Percentiles rank a stretch among this genome's conserved stretches.
These are phyloP conservation scores for Speoplatyrhinus poulsoni DNA, from an alignment of 2,113 vertebrate species.

Conservation along the genomic window DNA sequence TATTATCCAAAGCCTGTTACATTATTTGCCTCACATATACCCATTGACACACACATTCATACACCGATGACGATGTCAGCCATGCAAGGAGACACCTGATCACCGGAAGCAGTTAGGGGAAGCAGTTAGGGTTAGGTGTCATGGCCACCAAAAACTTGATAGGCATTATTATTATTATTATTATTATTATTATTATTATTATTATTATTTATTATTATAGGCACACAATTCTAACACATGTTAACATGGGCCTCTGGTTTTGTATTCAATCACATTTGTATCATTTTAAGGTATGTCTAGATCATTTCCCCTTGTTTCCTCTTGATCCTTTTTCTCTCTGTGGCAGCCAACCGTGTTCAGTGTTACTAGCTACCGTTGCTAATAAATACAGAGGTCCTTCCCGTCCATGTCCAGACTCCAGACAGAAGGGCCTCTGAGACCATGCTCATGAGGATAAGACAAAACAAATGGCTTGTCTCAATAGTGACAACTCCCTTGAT, in stretches of 20 bases:
- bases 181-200: no score
- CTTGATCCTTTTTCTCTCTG: conserved; percentile 42
- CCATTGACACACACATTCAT: no score
- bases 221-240: no score
- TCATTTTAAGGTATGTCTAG: conserved; percentile 40
- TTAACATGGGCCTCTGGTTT: conserved; percentile 40
- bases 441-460: conserved; percentile 41
- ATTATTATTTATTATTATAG: no score
- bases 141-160: no score
- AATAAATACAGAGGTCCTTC: conserved; percentile 65
- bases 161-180: no score
- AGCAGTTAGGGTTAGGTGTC: no score
- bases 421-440: not conserved
- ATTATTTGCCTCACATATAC: no score
- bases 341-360: conserved; percentile 47
- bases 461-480: conserved; percentile 54
- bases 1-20: no score
- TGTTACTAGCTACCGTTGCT: conserved; percentile 74
- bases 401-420: conserved; percentile 48
- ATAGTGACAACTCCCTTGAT: conserved; percentile 41
- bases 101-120: no score
- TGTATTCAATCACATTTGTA: conserved; percentile 34
- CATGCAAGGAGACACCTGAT: no score
- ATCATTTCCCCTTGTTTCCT: conserved; percentile 43
- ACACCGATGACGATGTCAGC: no score